Evolutionary conservation across 2,888 invertebrate species (phyloP), one percentile per base, ranked within the genome.

Genomic region (Eupeodes luniger): DNA sequence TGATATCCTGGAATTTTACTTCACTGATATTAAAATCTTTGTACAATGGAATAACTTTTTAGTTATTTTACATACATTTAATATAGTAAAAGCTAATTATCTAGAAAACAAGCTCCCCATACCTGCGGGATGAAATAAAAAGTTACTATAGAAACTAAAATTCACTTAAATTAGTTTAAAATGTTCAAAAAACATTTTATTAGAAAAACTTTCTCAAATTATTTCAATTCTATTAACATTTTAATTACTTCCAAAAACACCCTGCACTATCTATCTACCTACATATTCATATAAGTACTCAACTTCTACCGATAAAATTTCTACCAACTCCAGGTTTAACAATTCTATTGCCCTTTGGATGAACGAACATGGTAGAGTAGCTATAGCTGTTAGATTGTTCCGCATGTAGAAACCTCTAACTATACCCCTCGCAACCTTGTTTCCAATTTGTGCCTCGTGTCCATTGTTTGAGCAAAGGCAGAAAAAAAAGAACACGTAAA

Each of bases 361-460:
- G 44, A 72, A 72, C 47, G 59, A 72, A 70, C 70, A 49, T 47
- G 79, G 19, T 66, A 40, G 9, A 70, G 83, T 79, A 79, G 79
- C 70, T 82, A 27, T 27, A 64, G 16, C 5, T 53, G 44, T n/a
- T 11, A 44, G 36, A 11, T 44, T 16, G 70, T 59, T 79, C 70
- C 59, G 47, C 9, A 87, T 66, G 67, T 84, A 40, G 77, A 3
- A 27, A 27, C 27, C 27, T 27, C 27, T 27, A 27, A 27, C 27
- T 27, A 27, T 27, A 27, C 72, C 82, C 83, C 80, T 82, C 79
- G 34, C 59, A 69, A 61, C 77, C 70, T 77, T 87, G 87, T 83
- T 87, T 87, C 87, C 80, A 87, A 87, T 87, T 87, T 87, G 87
- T 84, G 87, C 66, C 86, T 87, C 86, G 87, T 87, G 87, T 80